These are phyloP conservation scores for Muntiacus reevesi DNA, from an alignment of 2,113 vertebrate genomes.

Conservation along the genomic window DNA sequence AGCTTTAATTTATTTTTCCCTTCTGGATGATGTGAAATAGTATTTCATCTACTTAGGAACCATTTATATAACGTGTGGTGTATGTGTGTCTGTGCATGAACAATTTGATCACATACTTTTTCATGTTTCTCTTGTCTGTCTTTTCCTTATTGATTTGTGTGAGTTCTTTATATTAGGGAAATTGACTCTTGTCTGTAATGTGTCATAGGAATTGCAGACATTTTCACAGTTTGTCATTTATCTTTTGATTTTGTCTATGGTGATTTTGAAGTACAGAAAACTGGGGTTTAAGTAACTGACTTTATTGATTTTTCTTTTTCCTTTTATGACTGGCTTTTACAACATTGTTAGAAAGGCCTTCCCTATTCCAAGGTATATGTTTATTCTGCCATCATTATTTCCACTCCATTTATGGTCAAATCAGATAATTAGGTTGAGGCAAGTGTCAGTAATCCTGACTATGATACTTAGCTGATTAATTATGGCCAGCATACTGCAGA, in stretches of 20 bases:
- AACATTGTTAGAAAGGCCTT: slow-evolving; percentile 14
- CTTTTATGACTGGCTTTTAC: neutral
- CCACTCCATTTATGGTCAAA: slow-evolving; percentile 6
- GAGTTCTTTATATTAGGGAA: slow-evolving; percentile 2
- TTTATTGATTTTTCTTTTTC: neutral
- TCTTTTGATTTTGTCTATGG: neutral
- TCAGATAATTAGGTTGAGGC: slow-evolving; percentile 24
- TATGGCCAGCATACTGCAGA: neutral
- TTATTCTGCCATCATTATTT: slow-evolving; percentile 38
- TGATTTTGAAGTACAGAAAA: neutral
- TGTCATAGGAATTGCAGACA: neutral
- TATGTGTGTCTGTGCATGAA: neutral
- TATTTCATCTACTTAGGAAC: neutral
- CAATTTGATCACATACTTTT: neutral
- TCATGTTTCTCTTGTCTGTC: neutral
- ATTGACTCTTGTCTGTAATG: neutral
- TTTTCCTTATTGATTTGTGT: slow-evolving; percentile 1
- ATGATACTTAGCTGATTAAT: neutral
- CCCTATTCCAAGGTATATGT: neutral
- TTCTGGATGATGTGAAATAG: neutral
- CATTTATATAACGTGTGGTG: neutral
- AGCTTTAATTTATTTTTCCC: neutral
- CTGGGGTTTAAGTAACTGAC: neutral
- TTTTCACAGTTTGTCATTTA: neutral
- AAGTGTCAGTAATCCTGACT: neutral